phyloP scores from a whole-genome alignment of 2,888 invertebrate genomes.

The Rhodophaea formosa region DNA sequence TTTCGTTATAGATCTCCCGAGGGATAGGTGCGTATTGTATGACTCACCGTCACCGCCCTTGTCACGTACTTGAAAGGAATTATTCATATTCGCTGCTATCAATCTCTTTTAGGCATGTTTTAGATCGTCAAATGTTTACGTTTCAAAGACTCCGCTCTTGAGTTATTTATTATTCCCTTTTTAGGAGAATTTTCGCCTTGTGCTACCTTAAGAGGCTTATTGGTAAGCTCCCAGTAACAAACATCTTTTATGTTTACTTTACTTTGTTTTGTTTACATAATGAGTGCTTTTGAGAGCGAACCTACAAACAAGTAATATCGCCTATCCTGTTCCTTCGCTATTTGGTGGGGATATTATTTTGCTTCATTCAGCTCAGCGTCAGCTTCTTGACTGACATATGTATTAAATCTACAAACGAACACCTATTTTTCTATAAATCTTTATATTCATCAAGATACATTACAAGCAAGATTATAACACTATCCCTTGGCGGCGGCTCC shows the following conservation, averaged over 20 bases:
- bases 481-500: not conserved
- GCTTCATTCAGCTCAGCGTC: too few relatives aligned
- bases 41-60: not conserved
- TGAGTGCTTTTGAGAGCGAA: too few relatives aligned
- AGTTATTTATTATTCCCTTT: not conserved
- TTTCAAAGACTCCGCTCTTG: not conserved
- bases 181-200: not conserved
- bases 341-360: too few relatives aligned
- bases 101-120: not conserved
- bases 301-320: too few relatives aligned
- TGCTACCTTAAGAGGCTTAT: not conserved
- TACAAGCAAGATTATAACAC: not conserved
- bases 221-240: not conserved
- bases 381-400: not conserved
- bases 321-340: too few relatives aligned
- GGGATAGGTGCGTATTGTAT: not conserved
- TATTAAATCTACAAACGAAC: not conserved
- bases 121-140: slow-evolving; percentile 1
- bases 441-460: not conserved
- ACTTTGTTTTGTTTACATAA: not conserved
- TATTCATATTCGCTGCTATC: not conserved
- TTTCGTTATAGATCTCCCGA: not conserved
- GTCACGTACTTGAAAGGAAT: not conserved
- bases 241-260: not conserved
- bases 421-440: not conserved